These are phyloP conservation scores for Phyllotis vaccarum DNA, from an alignment of 2,797 vertebrate genomes.

Conservation along the genomic window DNA sequence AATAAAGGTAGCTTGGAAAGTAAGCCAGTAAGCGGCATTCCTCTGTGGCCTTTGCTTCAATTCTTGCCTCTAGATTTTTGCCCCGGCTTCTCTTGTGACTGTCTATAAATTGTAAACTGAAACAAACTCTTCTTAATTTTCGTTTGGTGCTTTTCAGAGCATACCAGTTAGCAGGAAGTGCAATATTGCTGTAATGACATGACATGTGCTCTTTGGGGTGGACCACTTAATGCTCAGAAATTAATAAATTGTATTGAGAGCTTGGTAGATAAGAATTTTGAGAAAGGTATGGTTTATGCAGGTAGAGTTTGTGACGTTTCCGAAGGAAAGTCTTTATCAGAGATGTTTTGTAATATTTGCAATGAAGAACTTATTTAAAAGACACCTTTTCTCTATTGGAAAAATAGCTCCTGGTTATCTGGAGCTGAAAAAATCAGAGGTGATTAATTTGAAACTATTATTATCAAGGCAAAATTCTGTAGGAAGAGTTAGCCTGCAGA, in stretches of 20 bases:
- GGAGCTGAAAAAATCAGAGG: neutral
- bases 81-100: neutral
- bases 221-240: neutral
- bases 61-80: neutral
- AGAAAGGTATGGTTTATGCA: accelerated
- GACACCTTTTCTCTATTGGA: neutral
- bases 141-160: neutral
- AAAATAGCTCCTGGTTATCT: neutral
- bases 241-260: neutral
- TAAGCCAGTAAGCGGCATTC: neutral
- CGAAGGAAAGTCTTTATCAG: neutral
- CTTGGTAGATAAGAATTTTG: neutral
- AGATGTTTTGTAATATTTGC: neutral
- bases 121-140: neutral
- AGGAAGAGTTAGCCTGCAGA: neutral
- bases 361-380: neutral
- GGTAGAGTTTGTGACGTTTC: neutral
- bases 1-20: no score
- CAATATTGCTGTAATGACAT: neutral
- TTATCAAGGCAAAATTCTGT: neutral
- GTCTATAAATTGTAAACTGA: neutral
- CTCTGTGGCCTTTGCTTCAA: no score
- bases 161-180: no score
- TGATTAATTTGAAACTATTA: neutral
- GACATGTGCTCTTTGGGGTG: no score